Base-by-base conservation (phyloP, 1,140 invertebrate genomes). In the Parasteatoda tepidariorum region DNA sequence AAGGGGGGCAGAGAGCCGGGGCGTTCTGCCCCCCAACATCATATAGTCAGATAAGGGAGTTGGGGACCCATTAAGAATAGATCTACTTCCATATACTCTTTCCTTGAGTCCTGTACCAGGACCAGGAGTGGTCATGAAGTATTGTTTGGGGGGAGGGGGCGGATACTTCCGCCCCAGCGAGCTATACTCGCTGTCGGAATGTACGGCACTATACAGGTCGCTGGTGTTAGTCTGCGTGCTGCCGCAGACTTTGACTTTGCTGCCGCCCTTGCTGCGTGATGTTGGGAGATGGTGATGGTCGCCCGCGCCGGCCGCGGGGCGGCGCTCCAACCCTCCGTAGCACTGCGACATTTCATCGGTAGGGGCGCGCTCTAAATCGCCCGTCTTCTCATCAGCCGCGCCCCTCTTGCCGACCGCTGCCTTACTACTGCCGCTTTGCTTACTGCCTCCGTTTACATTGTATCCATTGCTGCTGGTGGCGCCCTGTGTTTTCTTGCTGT, bases 191-290 rank as follows among this genome's bases (percentile, higher is more conserved):
- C 84, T 66, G 68, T 83, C 71, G 15, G 81, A 76, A 55, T 64
- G 64, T 18, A 79, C 71, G 1, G 76, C 48, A 30, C 41, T 31
- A n/a, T 82, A 82, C 57, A 84, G 75, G 68, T 85, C 85, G 33
- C 73, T 54, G 6, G 64, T 33, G 5, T 94, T 95, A 0, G 95
- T 96, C 89, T 96, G 95, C 0, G 95, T 96, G 6, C 95, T 95
- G 18, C 95, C 95, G 7, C 95, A 95, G 6, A 96, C 94, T 90
- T 96, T 96, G 26, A 88, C 79, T 88, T 93, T 93, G 70, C 68
- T 64, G 61, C 13, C 66, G 78, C 54, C 67, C 62, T 38, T 57
- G 78, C 66, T 24, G 30, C 26, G 30, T 31, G 41, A 30, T 28
- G 55, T 59, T 38, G 55, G 33, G 3, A 30, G 57, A 75, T 24